Percentiles rank a stretch among this genome's conserved stretches.
Evolutionary conservation across 1,140 invertebrate species (phyloP).

Genomic region (Hypsibius dujardini): DNA sequence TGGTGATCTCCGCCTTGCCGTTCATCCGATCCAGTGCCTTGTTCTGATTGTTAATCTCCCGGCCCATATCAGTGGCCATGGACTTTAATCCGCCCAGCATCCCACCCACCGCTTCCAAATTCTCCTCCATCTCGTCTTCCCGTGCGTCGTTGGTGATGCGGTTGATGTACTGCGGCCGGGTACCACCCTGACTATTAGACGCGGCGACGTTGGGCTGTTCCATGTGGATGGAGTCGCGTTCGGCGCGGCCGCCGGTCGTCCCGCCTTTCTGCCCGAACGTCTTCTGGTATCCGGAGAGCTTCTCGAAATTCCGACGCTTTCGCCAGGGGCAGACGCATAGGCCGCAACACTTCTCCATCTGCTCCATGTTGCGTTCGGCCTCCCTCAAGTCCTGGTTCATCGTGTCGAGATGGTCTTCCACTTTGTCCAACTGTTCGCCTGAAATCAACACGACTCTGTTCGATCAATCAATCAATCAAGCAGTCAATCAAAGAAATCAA

Average conservation of each 20-base stretch:
- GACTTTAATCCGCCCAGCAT: constrained; percentile 41
- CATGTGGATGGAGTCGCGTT: constrained; percentile 20
- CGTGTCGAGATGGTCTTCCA: not conserved
- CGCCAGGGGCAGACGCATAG: constrained; percentile 10
- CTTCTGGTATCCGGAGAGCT: not conserved
- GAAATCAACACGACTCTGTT: not conserved
- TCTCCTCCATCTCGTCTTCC: constrained; percentile 44
- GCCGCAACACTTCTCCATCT: constrained; percentile 15
- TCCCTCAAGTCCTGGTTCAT: constrained; percentile 13
- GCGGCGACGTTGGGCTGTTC: constrained; percentile 20
- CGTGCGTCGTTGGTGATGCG: constrained; percentile 45
- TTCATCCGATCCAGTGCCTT: constrained; percentile 38
- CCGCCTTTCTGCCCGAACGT: not conserved
- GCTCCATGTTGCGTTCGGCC: constrained; percentile 10
- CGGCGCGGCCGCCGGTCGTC: not conserved
- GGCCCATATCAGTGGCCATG: constrained; percentile 41
- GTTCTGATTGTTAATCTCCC: constrained; percentile 39
- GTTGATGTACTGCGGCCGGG: not conserved
- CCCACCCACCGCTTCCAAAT: constrained; percentile 36
- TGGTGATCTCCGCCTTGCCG: constrained; percentile 29
- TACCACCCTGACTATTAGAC: not conserved
- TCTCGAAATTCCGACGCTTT: constrained; percentile 19
- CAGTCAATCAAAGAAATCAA: too few relatives aligned
- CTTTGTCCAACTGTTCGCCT: constrained; percentile 11
- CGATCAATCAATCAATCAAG: too few relatives aligned